Evolutionary conservation across 2,113 vertebrate species (phyloP).

Genomic region (Phyllostomus discolor): DNA sequence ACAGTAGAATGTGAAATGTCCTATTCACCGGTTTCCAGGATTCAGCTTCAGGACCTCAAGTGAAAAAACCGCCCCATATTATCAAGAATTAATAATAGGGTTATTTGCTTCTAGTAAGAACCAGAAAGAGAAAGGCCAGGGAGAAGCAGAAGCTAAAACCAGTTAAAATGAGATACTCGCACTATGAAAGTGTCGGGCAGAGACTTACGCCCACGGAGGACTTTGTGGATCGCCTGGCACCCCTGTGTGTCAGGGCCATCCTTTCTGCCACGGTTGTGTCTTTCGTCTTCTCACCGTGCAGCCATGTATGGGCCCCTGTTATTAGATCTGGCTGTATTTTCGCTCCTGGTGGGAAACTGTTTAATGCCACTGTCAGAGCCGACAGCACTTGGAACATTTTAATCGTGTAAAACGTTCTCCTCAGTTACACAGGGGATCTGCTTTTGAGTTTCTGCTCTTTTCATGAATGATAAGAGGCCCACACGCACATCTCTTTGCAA

Average conservation of each 20-base stretch:
- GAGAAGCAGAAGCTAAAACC: constrained; percentile 28
- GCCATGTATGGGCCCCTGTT: neutral
- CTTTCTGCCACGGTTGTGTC: neutral
- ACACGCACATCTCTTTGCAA: constrained; percentile 1
- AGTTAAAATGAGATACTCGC: constrained; percentile 62
- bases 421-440: constrained; percentile 27
- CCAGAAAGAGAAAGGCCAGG: constrained; percentile 48
- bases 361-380: constrained; percentile 45
- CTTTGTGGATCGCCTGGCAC: neutral
- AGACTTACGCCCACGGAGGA: neutral
- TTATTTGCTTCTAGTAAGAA: constrained; percentile 42
- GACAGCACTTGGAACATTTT: neutral
- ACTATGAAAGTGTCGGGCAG: constrained; percentile 53
- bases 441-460: neutral
- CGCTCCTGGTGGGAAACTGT: constrained; percentile 18
- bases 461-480: neutral
- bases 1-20: constrained; percentile 27
- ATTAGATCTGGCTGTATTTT: constrained; percentile 29
- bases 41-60: neutral
- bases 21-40: constrained; percentile 1
- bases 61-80: constrained; percentile 34
- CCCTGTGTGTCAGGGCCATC: neutral
- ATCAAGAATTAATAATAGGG: constrained; percentile 25
- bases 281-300: neutral
- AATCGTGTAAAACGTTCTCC: constrained; percentile 48